phyloP scores from a whole-genome alignment of 92 coral and sea anemone species.

The Pocillopora grandis region DNA sequence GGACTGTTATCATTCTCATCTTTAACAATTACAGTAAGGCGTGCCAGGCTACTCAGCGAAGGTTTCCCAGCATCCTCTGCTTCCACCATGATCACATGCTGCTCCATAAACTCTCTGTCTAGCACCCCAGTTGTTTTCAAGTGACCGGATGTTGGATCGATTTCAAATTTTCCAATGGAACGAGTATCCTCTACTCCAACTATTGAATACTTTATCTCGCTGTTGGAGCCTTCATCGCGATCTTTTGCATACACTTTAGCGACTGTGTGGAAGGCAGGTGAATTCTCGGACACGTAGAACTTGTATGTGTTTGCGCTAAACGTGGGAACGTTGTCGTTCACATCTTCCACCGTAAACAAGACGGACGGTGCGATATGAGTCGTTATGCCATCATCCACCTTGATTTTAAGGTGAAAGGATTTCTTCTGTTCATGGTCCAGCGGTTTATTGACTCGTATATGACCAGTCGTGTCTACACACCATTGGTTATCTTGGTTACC shows the following conservation, averaged over 20 bases:
- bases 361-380: conserved; percentile 64
- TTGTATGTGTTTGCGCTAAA: conserved; percentile 59
- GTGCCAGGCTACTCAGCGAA: conserved; percentile 63
- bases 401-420: conserved; percentile 58
- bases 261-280: conserved; percentile 46
- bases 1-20: conserved; percentile 93
- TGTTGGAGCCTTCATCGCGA: conserved; percentile 69
- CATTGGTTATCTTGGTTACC: conserved; percentile 71
- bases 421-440: conserved; percentile 71
- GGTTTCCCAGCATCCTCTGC: conserved; percentile 81
- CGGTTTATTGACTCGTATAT: conserved; percentile 52
- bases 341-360: conserved; percentile 60
- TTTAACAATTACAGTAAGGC: conserved; percentile 67
- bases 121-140: conserved; percentile 48
- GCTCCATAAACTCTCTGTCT: conserved; percentile 73
- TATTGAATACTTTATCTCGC: conserved; percentile 63
- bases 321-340: conserved; percentile 84
- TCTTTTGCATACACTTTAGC: conserved; percentile 59
- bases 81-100: conserved; percentile 74
- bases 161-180: conserved; percentile 60
- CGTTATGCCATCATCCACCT: conserved; percentile 52
- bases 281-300: conserved; percentile 72
- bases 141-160: conserved; percentile 54
- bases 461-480: conserved; percentile 86
- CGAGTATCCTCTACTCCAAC: conserved; percentile 62